These are phyloP conservation scores for Callospermophilus lateralis DNA, from an alignment of 2,113 vertebrate genomes.

Conservation along the genomic window DNA sequence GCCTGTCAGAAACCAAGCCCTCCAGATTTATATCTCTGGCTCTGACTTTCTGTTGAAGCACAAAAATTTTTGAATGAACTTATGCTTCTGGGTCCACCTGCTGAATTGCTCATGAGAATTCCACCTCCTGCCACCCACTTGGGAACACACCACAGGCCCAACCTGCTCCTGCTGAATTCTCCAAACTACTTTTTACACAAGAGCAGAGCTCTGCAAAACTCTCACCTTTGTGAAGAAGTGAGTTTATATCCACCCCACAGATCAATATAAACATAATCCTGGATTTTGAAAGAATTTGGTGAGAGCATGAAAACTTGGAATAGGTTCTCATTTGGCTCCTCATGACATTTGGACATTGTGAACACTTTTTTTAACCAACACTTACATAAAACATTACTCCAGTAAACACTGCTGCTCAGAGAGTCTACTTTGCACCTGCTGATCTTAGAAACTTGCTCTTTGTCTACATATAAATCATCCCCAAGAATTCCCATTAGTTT, in stretches of 20 bases:
- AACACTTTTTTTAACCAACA: background rate
- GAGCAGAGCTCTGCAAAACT: background rate
- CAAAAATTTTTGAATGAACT: background rate
- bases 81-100: background rate
- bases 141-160: fast-evolving
- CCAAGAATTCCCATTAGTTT: too few species aligned
- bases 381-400: fast-evolving
- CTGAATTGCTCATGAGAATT: background rate
- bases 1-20: background rate
- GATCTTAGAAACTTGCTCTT: too few species aligned
- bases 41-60: background rate
- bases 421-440: fast-evolving
- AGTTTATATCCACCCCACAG: background rate
- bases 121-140: background rate
- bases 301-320: background rate
- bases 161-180: too few species aligned
- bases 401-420: background rate
- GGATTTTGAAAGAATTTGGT: background rate
- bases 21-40: background rate
- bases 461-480: background rate
- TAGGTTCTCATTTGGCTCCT: background rate
- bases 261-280: background rate
- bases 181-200: too few species aligned
- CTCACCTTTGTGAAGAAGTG: background rate
- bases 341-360: too few species aligned